phyloP scores from a whole-genome alignment of 2,113 vertebrate species.

The Pelecanus crispus region DNA sequence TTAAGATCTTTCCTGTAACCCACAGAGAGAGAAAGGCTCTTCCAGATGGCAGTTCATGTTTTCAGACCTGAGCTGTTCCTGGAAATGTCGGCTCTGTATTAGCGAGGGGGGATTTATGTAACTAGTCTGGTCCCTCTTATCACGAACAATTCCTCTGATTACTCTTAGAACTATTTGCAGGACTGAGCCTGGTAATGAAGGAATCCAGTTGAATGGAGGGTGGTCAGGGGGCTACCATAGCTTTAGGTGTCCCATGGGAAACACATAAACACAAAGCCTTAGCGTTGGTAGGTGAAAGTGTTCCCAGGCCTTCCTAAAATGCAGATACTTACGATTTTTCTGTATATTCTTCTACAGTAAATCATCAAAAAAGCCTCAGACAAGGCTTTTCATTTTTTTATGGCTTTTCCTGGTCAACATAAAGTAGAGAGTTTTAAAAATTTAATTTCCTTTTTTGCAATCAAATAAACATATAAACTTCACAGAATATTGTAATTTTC shows the following conservation, averaged over 20 bases:
- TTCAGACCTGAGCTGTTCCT: neutral
- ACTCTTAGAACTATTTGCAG: neutral
- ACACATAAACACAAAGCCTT: neutral
- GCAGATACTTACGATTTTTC: neutral
- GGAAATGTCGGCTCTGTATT: neutral
- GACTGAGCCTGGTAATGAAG: neutral
- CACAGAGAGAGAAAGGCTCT: neutral
- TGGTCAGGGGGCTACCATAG: neutral
- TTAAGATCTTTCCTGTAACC: neutral
- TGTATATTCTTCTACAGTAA: neutral
- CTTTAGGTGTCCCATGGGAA: neutral
- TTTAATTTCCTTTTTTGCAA: neutral
- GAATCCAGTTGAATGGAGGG: neutral
- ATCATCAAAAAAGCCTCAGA: neutral
- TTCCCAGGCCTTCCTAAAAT: neutral
- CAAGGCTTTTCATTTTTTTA: neutral
- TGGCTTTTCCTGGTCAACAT: neutral
- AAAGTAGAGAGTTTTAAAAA: conserved; percentile 5
- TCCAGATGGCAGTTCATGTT: neutral
- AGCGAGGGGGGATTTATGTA: neutral
- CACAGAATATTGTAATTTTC: conserved; percentile 44
- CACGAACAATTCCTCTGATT: neutral
- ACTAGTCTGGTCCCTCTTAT: neutral
- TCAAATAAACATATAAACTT: conserved; percentile 22
- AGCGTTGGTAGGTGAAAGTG: neutral